Base-by-base conservation (phyloP, 2,113 vertebrate genomes). In the Alouatta palliata region DNA sequence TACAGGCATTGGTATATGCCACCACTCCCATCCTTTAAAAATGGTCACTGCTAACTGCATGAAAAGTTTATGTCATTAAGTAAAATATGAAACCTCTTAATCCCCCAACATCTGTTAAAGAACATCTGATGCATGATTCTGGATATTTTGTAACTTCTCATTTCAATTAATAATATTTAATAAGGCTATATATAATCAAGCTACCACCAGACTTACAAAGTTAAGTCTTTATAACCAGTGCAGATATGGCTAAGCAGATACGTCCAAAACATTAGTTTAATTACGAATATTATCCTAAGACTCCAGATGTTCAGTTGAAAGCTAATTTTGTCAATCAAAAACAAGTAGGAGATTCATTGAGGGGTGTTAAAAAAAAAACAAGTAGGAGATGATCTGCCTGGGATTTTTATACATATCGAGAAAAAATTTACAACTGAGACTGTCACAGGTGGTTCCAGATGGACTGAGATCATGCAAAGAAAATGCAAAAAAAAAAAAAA, bases 401-500 rank as follows among this genome's bases (percentile, higher is more conserved):
- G 71, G 88, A 90, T 76, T 90, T 91, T 91, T 58, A 66, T 35
- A 40, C 7, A 77, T 35, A 84, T 87, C 20, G 56, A 97, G 90
- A 37, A 97, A 97, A 73, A 96, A 91, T 3, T 90, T 13, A 54
- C 35, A 93, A 79, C 80, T 92, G 87, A 95, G 81, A 95, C 8
- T 81, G 27, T 85, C 80, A 82, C 66, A 43, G 95, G 73, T 68
- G 95, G 71, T 58, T 94, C 56, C 91, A 97, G 84, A 49, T 97
- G 80, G 91, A 40, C 68, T 94, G 91, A 89, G 64, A 87, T 75
- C 87, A 91, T 47, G 45, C 87, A 89, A 75, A 96, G 47, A 92
- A 84, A 93, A 92, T 85, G 32, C 12, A 96, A 91, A 95, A 96
- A 92, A 95, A 96, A 43, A 92, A 95, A 93, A 93, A 93, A 96